Percentiles rank a stretch among this genome's conserved stretches.
phyloP scores from a whole-genome alignment of 2,797 vertebrate genomes.

The Lutjanus campechanus region DNA sequence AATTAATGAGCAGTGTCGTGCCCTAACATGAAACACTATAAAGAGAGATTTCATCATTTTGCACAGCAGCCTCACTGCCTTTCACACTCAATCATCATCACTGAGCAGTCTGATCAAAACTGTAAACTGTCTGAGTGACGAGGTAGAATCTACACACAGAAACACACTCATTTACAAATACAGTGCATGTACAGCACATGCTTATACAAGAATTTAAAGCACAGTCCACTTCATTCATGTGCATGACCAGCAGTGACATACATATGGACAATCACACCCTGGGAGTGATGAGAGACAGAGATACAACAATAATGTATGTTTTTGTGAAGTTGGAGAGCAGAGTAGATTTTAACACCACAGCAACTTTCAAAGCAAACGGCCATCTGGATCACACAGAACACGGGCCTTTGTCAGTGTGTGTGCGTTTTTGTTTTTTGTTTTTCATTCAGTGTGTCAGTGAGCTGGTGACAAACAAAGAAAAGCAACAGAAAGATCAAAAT shows the following conservation, averaged over 20 bases:
- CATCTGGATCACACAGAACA: conserved; percentile 27
- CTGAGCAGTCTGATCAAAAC: conserved; percentile 53
- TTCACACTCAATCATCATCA: conserved; percentile 71
- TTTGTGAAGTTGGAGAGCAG: conserved; percentile 36
- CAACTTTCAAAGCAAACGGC: conserved; percentile 42
- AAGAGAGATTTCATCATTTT: conserved; percentile 74
- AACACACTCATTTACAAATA: neutral
- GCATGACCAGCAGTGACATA: neutral
- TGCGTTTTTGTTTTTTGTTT: neutral
- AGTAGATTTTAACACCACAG: neutral
- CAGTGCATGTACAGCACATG: neutral
- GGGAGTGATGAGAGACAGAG: conserved; percentile 28
- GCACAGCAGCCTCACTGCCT: conserved; percentile 47
- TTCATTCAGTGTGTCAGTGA: neutral
- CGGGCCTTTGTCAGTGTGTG: conserved; percentile 2
- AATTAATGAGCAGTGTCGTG: conserved; percentile 70
- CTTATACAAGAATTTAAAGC: neutral
- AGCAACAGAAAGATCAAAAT: neutral
- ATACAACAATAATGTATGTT: conserved; percentile 11
- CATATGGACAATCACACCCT: neutral
- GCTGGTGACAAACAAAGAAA: neutral
- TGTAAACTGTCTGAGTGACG: conserved; percentile 32
- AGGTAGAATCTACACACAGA: conserved; percentile 14
- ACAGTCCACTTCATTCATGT: neutral
- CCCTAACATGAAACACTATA: conserved; percentile 74